Evolutionary conservation across 2,797 vertebrate genomes (phyloP).

Genomic region (Micromesistius poutassou): DNA sequence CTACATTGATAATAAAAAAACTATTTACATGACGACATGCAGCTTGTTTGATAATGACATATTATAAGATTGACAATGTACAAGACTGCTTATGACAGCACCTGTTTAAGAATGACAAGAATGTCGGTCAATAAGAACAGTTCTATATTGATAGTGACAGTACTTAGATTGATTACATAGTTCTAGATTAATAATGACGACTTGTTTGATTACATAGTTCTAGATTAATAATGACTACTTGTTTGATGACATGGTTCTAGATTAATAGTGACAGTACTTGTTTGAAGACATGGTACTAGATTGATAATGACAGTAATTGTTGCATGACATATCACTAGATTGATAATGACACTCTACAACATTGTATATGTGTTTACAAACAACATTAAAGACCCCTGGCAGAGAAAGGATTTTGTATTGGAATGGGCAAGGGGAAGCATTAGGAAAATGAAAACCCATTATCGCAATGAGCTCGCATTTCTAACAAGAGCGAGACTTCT

Average conservation of each 20-base stretch:
- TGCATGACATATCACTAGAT: no score
- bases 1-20: background rate
- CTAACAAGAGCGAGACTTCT: conserved; percentile 10
- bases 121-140: no score
- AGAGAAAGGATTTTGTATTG: conserved; percentile 35
- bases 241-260: background rate
- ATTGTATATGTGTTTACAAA: background rate
- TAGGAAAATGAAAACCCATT: conserved; percentile 52
- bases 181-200: background rate
- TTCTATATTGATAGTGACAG: no score
- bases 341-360: background rate
- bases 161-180: background rate
- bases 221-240: background rate
- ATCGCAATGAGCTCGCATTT: conserved; percentile 51
- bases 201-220: background rate
- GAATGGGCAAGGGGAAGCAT: conserved; percentile 36
- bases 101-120: background rate
- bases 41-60: background rate
- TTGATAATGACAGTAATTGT: no score
- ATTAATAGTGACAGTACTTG: background rate
- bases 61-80: background rate
- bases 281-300: no score
- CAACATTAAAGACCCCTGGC: background rate
- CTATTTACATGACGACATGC: background rate
- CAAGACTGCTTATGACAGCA: background rate